Evolutionary conservation across 1,140 invertebrate species (phyloP), one percentile per base, ranked within the genome.

Genomic region (Lanistes nyassanus): DNA sequence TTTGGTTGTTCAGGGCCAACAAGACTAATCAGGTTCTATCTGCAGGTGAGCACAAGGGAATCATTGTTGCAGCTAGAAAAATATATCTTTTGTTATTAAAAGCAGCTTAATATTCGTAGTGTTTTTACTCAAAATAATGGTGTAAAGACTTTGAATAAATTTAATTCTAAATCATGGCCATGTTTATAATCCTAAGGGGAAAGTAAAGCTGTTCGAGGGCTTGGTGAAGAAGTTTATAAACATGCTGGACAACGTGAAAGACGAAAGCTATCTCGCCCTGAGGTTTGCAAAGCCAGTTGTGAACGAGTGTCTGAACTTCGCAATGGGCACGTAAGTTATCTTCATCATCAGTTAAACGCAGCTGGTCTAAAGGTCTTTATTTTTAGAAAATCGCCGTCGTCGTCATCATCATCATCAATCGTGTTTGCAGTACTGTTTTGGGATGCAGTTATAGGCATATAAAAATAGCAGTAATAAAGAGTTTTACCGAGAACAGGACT

Each of bases 271-370:
- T 55, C 70, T 72, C 21, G 29, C 70, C 16, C n/a, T 60, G 34
- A 72, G 29, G 37, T 72, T 72, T 60, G 70, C 56, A n/a, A 16
- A 60, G 31, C 56, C 70, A 6, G 47, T 72, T n/a, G 60, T 72
- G 70, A 23, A 72, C 19, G 56, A 72, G 21, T 72, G 70, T 19
- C 37, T 72, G 29, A 16, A 3, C 21, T 42, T 42, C 2, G 55
- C 70, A 9, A 72, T 72, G 70, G 70, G 70, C 55, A 62, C 2
- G 70, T 72, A 26, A 72, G 70, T 72, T 0, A 47, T 47, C 42
- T 47, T n/a, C n/a, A 16, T 47, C 19, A 6, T 16, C 42, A n/a
- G n/a, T n/a, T n/a, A n/a, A n/a, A n/a, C n/a, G n/a, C n/a, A n/a
- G n/a, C n/a, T n/a, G n/a, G n/a, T n/a, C n/a, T n/a, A n/a, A n/a